Percentiles rank a stretch among this genome's conserved stretches.
Evolutionary conservation across 2,888 invertebrate genomes (phyloP).

Genomic region (Mesodorylaimus sp.): DNA sequence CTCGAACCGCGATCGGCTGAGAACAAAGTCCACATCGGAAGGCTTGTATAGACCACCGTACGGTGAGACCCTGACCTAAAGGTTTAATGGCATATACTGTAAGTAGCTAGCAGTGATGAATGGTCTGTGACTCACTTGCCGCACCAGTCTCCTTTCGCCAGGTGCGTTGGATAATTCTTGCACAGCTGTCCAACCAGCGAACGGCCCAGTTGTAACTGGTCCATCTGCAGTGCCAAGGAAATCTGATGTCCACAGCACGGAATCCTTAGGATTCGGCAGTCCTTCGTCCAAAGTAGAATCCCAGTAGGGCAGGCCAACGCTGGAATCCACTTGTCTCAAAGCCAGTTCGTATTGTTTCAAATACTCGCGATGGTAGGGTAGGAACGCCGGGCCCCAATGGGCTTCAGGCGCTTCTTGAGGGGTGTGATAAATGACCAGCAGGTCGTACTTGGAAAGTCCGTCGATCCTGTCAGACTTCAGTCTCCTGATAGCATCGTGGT

Average conservation of each 20-base stretch:
- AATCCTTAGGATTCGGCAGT: conserved; percentile 21
- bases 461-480: conserved; percentile 24
- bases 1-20: conserved; percentile 2
- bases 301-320: conserved; percentile 4
- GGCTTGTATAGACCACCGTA: conserved; percentile 9
- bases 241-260: conserved; percentile 21
- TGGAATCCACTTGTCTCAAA: not conserved
- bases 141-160: conserved; percentile 1
- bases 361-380: conserved; percentile 12
- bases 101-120: no score
- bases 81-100: no score
- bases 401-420: conserved; percentile 11
- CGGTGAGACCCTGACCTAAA: conserved; percentile 5
- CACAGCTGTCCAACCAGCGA: conserved; percentile 25
- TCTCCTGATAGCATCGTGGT: conserved; percentile 20
- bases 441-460: conserved; percentile 20
- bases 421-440: conserved; percentile 10
- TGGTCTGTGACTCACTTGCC: conserved; percentile 6
- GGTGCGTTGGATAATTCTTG: conserved; percentile 15
- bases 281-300: conserved; percentile 16
- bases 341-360: conserved; percentile 10
- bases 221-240: conserved; percentile 25
- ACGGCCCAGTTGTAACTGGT: conserved; percentile 28
- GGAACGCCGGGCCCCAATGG: conserved; percentile 11
- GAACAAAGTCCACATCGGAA: conserved; percentile 4